Base-by-base conservation (phyloP, 2,888 invertebrate species). In the Lucinisca nassula region DNA sequence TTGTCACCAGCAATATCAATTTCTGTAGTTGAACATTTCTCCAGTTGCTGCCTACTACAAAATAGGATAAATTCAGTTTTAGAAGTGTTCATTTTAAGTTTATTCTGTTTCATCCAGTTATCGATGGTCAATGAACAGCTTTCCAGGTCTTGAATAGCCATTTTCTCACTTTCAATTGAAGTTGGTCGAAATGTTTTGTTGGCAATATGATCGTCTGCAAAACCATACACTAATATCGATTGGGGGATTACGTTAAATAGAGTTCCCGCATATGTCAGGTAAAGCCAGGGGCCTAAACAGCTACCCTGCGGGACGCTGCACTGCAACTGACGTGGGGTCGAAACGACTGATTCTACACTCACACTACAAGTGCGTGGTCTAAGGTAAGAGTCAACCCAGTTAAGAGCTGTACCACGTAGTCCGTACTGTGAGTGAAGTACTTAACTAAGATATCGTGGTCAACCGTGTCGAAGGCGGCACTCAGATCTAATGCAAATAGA, bases 391-490 rank as follows among this genome's bases (percentile, higher is more conserved):
- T 79, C 83, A 0, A 84, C 27, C 81, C 84, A 84, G 10, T 79
- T 32, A 8, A 84, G 27, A 8, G 78, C 84, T 6, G 30, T 45
- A 35, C 73, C 81, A 51, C 32, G 37, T 0, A 85, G 38, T 40
- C 84, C 84, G 74, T 80, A 85, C 67, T 78, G 81, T 24, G 38
- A 40, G 35, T 74, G 30, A 0, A 85, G 61, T 0, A 82, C 77
- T 21, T 85, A 61, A 0, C 85, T 8, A 8, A 88, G 72, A 85
- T 88, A 32, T 67, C 35, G 38, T 90, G 86, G 51, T 84, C 90
- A 6, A 88, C 86, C 10, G 88, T 90, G 70, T 88, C 86, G 55
- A 90, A 84, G 6, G 88, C 87, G 24, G 82, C 88, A 79, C 84
- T 87, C 4, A 88, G 55, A 67, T 88, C 84, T 3, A 88, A 14